Evolutionary conservation across 2,888 invertebrate species (phyloP).

Genomic region (Stenolophus ochropezus): DNA sequence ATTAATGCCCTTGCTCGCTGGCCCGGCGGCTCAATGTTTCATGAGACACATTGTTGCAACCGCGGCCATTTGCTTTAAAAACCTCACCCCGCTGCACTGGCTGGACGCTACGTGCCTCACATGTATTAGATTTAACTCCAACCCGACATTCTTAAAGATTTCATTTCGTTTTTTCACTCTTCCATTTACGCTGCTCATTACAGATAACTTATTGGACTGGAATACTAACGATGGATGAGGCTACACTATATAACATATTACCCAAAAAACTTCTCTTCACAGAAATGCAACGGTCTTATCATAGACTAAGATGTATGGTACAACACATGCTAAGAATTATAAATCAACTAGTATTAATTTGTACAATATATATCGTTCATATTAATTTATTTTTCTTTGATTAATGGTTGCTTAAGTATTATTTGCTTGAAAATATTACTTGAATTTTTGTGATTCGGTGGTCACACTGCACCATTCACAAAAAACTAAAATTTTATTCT

Average conservation of each 20-base stretch:
- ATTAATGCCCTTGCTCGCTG: constrained; percentile 53
- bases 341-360: neutral
- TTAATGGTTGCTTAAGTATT: too few species aligned
- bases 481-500: too few species aligned
- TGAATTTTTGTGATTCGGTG: too few species aligned
- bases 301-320: neutral
- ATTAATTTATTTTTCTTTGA: too few species aligned
- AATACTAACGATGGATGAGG: neutral
- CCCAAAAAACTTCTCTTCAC: neutral
- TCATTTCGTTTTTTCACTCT: constrained; percentile 16
- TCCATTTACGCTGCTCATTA: constrained; percentile 38
- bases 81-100: neutral
- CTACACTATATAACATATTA: neutral
- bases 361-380: neutral
- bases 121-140: constrained; percentile 26
- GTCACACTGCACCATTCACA: too few species aligned
- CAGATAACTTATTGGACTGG: constrained; percentile 5
- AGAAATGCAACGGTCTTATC: neutral
- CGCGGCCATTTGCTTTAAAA: constrained; percentile 49
- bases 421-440: too few species aligned
- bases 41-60: constrained; percentile 56
- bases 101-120: constrained; percentile 60
- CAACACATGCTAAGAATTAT: neutral
- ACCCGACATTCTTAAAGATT: constrained; percentile 28
- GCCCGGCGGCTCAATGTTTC: constrained; percentile 47